Evolutionary conservation across 2,888 invertebrate genomes (phyloP).

Genomic region (Brassicogethes aeneus): DNA sequence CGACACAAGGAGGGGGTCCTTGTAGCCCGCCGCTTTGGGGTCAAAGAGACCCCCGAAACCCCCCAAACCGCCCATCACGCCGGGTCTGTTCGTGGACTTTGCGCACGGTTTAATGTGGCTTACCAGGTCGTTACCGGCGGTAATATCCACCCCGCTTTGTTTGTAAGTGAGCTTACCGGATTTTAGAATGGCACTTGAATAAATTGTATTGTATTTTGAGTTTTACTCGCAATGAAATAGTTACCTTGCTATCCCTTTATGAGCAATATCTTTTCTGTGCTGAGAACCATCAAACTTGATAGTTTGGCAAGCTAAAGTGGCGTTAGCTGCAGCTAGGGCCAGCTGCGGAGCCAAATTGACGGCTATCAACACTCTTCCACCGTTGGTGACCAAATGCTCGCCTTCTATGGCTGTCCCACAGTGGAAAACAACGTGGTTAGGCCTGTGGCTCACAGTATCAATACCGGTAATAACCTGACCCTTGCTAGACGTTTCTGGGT

Average conservation of each 20-base stretch:
- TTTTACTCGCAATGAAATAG: too few species aligned
- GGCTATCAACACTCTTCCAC: constrained; percentile 82
- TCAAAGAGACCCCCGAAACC: constrained; percentile 94
- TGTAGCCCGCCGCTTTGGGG: constrained; percentile 58
- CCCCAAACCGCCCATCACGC: constrained; percentile 76
- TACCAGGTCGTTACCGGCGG: constrained; percentile 82
- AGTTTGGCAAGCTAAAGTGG: constrained; percentile 60
- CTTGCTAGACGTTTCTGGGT: constrained; percentile 86
- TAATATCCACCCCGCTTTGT: constrained; percentile 87
- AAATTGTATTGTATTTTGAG: too few species aligned
- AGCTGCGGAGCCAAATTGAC: constrained; percentile 63
- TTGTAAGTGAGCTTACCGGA: constrained; percentile 73
- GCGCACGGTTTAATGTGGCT: constrained; percentile 74
- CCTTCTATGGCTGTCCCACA: constrained; percentile 66
- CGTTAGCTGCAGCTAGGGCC: constrained; percentile 61
- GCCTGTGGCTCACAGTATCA: constrained; percentile 44
- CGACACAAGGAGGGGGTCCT: constrained; percentile 82
- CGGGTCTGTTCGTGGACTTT: constrained; percentile 65
- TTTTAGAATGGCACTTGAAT: constrained; percentile 44
- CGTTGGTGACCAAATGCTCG: constrained; percentile 58
- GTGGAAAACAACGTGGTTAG: constrained; percentile 64
- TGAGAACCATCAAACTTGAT: constrained; percentile 81
- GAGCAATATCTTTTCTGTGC: constrained; percentile 83
- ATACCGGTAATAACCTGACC: constrained; percentile 76
- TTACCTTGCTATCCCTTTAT: constrained; percentile 76